phyloP scores from a whole-genome alignment of 2,888 invertebrate genomes.

The Neoscelio sp. region DNA sequence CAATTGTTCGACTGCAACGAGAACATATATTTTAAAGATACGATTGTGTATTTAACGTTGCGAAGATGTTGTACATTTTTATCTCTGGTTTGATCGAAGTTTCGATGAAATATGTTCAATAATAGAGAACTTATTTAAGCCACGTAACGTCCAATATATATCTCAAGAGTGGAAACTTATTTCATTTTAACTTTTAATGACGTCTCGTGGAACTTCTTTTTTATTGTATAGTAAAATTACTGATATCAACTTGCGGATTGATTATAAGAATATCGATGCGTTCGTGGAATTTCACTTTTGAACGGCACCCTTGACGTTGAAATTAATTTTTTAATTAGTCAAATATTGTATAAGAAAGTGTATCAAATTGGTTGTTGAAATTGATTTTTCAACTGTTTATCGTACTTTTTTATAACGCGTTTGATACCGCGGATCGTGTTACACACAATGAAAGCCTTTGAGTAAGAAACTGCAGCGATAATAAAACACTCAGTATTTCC shows the following conservation, averaged over 20 bases:
- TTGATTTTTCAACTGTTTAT: no score
- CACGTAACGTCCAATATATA: slow-evolving; percentile 48
- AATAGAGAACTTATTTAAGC: slow-evolving; percentile 55
- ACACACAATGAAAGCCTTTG: slow-evolving; percentile 4
- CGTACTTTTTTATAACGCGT: no score
- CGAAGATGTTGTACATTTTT: slow-evolving; percentile 30
- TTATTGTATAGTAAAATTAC: slow-evolving; percentile 50
- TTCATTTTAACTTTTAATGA: slow-evolving; percentile 60
- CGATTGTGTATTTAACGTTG: slow-evolving; percentile 16
- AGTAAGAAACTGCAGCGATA: slow-evolving; percentile 2
- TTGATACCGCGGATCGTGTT: no score
- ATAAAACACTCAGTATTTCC: slow-evolving; percentile 23
- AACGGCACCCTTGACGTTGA: background rate
- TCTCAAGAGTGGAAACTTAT: slow-evolving; percentile 45
- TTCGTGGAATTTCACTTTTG: slow-evolving; percentile 15
- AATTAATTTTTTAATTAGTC: no score
- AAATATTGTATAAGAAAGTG: no score
- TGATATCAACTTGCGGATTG: slow-evolving; percentile 37
- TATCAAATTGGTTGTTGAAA: no score
- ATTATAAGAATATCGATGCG: slow-evolving; percentile 19
- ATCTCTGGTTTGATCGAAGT: slow-evolving; percentile 25
- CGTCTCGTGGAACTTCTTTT: slow-evolving; percentile 33
- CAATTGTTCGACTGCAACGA: no score
- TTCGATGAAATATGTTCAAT: slow-evolving; percentile 58
- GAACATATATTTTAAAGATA: no score